phyloP scores from a whole-genome alignment of 2,888 invertebrate genomes.

The Catotricha subobsoleta region DNA sequence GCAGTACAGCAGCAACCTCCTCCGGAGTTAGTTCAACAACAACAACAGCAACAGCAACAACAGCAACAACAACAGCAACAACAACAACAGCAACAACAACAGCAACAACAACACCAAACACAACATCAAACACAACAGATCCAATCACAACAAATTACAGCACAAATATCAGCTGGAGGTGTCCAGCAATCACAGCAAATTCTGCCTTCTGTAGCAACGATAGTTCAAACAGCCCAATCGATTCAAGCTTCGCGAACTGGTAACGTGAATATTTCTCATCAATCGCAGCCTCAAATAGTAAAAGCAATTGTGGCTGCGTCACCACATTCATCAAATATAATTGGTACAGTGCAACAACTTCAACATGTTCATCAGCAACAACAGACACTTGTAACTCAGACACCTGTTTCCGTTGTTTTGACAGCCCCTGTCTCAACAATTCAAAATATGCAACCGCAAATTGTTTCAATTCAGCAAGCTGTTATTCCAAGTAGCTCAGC shows the following conservation, averaged over 20 bases:
- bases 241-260: conserved; percentile 16
- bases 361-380: conserved; percentile 16
- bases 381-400: conserved; percentile 16
- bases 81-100: conserved; percentile 14
- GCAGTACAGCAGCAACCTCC: conserved; percentile 23
- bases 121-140: conserved; percentile 13
- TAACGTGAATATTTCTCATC: conserved; percentile 15
- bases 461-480: conserved; percentile 10
- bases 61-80: conserved; percentile 12
- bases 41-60: conserved; percentile 14
- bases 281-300: conserved; percentile 23
- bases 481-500: conserved; percentile 16
- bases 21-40: conserved; percentile 21
- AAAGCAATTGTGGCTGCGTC: conserved; percentile 26
- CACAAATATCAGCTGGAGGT: conserved; percentile 15
- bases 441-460: conserved; percentile 11
- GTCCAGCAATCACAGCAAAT: neutral
- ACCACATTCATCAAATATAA: conserved; percentile 13
- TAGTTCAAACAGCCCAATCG: conserved; percentile 15
- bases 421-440: conserved; percentile 26
- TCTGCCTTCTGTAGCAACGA: conserved; percentile 7
- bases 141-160: conserved; percentile 17
- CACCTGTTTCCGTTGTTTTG: conserved; percentile 28
- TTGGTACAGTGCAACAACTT: conserved; percentile 34
- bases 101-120: conserved; percentile 15